These are phyloP conservation scores for Uloborus diversus DNA, from an alignment of 1,140 invertebrate genomes.

Conservation along the genomic window DNA sequence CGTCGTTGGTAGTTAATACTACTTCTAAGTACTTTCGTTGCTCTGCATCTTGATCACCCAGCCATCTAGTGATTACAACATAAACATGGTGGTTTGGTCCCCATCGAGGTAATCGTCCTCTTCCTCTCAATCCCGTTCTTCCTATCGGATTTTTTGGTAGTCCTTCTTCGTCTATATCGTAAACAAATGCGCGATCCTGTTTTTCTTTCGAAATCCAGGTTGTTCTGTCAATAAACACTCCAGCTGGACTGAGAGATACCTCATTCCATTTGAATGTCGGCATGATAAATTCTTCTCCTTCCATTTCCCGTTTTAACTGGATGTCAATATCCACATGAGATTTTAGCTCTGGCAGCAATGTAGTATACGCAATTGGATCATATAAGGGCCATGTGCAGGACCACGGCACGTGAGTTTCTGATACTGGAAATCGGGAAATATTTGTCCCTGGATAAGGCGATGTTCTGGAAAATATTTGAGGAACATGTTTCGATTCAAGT, in stretches of 20 bases:
- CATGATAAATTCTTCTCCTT: constrained; percentile 24
- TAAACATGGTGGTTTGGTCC: constrained; percentile 68
- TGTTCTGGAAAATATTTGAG: constrained; percentile 34
- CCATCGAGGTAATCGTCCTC: constrained; percentile 65
- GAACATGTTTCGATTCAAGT: neutral
- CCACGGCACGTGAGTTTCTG: constrained; percentile 29
- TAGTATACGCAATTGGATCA: constrained; percentile 24
- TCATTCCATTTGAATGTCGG: constrained; percentile 60
- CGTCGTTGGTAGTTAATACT: neutral
- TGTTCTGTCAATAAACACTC: constrained; percentile 58
- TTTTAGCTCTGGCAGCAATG: neutral
- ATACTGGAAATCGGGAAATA: constrained; percentile 78
- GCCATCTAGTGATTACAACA: constrained; percentile 63
- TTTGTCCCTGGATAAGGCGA: constrained; percentile 63
- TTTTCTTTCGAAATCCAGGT: constrained; percentile 59
- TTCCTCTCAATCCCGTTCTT: constrained; percentile 66
- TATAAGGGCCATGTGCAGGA: neutral
- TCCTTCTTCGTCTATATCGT: constrained; percentile 58
- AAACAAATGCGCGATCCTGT: constrained; percentile 32
- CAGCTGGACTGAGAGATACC: constrained; percentile 58
- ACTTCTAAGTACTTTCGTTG: neutral
- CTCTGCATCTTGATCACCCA: neutral
- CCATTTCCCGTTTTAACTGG: neutral
- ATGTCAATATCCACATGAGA: constrained; percentile 27
- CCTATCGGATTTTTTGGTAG: constrained; percentile 65